These are phyloP conservation scores for rat (Rattus norvegicus) DNA, from an alignment of 2,113 vertebrate genomes.

Conservation along the genomic window GRCr8 NC_086024.1:8946001-8946500, in stretches of 20 bases:
- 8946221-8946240: neutral
- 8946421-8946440: neutral
- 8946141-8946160: conserved; percentile 64
- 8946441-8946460: neutral
- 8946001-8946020: neutral
- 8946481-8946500: conserved; percentile 15
- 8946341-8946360: neutral
- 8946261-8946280: neutral
- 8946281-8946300: neutral
- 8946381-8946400: neutral
- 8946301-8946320: neutral
- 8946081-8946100: neutral
- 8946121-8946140: conserved; percentile 33
- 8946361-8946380: neutral
- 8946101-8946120: conserved; percentile 32
- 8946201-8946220: neutral
- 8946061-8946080: neutral
- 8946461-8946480: conserved; percentile 37
- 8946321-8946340: rapidly evolving
- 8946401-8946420: neutral
- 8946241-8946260: neutral
- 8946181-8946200: neutral
- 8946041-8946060: neutral
- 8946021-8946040: neutral
- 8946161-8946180: conserved; percentile 60